Percentiles rank a stretch among this genome's conserved stretches.
Evolutionary conservation across 2,888 invertebrate genomes (phyloP).

Genomic region (Eupithecia vulgata): DNA sequence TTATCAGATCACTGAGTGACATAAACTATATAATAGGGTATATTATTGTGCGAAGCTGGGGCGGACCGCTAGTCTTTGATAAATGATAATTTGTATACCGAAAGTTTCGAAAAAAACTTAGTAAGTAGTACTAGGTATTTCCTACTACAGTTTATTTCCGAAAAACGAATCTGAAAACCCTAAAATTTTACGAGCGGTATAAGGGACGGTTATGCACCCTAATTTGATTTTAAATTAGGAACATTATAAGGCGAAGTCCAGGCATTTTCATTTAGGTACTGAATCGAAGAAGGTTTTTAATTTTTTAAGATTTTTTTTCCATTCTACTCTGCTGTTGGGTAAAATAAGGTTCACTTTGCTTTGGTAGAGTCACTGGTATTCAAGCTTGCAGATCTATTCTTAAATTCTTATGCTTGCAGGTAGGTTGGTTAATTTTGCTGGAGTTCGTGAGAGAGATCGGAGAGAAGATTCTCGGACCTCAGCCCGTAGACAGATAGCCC

Average conservation of each 20-base stretch:
- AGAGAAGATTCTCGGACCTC: too few relatives aligned
- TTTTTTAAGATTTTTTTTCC: neutral
- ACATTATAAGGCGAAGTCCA: neutral
- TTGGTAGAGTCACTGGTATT: neutral
- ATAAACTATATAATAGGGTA: too few relatives aligned
- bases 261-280: constrained; percentile 5
- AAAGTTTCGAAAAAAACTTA: neutral
- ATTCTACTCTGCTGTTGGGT: neutral
- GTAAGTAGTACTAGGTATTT: neutral
- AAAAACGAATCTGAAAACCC: neutral
- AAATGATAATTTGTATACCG: neutral
- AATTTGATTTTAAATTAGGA: constrained; percentile 7
- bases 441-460: neutral
- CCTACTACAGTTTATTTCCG: neutral
- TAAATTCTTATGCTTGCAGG: too few relatives aligned
- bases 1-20: too few relatives aligned
- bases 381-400: neutral
- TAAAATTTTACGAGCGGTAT: constrained; percentile 11
- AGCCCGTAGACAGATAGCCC: too few relatives aligned
- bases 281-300: neutral
- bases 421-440: neutral
- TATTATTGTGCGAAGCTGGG: too few relatives aligned
- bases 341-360: neutral
- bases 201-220: neutral
- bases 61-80: neutral